Evolutionary conservation across 2,888 invertebrate genomes (phyloP).

Genomic region (Eristalis intricaria): DNA sequence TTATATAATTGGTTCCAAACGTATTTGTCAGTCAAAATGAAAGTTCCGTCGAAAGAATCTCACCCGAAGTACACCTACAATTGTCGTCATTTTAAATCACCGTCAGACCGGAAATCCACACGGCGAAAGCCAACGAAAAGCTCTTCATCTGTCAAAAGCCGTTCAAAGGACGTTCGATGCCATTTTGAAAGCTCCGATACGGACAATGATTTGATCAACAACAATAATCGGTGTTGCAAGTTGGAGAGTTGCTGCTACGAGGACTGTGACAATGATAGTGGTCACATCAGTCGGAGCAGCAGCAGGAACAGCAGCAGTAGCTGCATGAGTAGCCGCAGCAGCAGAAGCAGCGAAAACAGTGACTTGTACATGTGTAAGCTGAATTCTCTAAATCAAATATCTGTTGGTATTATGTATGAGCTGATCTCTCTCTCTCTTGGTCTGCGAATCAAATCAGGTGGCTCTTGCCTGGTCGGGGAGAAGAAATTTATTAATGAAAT

Average conservation of each 20-base stretch:
- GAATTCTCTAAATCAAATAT: conserved; percentile 31
- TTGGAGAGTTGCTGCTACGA: conserved; percentile 42
- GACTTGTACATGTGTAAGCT: conserved; percentile 69
- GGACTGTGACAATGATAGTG: conserved; percentile 56
- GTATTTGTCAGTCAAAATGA: conserved; percentile 57
- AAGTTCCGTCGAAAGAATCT: conserved; percentile 62
- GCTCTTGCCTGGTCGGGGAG: conserved; percentile 9
- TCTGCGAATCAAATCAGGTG: conserved; percentile 28
- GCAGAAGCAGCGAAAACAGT: conserved; percentile 49
- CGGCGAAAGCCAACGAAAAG: conserved; percentile 42
- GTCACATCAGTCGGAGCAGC: conserved; percentile 62
- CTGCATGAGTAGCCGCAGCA: conserved; percentile 5
- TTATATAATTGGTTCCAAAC: conserved; percentile 46
- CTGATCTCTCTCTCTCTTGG: conserved; percentile 2
- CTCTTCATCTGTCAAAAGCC: conserved; percentile 18
- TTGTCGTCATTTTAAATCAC: conserved; percentile 47
- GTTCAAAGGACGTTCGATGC: conserved; percentile 43
- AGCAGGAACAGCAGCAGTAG: conserved; percentile 56
- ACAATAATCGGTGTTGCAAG: conserved; percentile 40
- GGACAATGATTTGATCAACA: conserved; percentile 54
- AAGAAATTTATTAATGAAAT: conserved; percentile 61
- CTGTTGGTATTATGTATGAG: conserved; percentile 21
- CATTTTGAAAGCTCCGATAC: conserved; percentile 48
- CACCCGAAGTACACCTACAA: conserved; percentile 51
- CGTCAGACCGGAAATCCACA: conserved; percentile 47